Evolutionary conservation across 2,113 vertebrate genomes (phyloP), one percentile per base, ranked within the genome.

Genomic region (Pomatostomus ruficeps): DNA sequence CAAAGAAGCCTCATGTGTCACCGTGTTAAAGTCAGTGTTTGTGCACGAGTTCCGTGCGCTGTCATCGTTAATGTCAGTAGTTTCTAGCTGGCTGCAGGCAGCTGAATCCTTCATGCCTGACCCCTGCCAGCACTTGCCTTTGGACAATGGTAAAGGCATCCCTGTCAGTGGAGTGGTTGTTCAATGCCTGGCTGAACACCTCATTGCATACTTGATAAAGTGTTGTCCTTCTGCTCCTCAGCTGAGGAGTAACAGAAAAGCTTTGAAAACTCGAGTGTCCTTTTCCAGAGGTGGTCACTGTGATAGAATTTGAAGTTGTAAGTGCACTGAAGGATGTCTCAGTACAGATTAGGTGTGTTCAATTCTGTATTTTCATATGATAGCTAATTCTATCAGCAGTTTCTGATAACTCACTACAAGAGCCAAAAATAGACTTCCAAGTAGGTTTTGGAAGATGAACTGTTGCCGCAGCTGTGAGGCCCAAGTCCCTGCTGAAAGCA

Each of bases 31-130:
- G 71, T 23, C 4, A 4, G 9, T 45, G 61, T 79, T 89, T 61
- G 77, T 43, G 63, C 13, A 36, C 0, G 0, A 36, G 22, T 49
- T 73, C 20, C 0, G 2, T 51, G 65, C 3, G 0, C 14, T 29
- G 31, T 52, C 31, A 2, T 81, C 73, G 7, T 62, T 75, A 13
- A 7, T 62, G 15, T 33, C 55, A 18, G 79, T 5, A 26, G 75
- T 54, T 78, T 70, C 40, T 45, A 1, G 35, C 21, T 84, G 71
- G 16, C 42, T 81, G 17, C 18, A 65, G 68, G 70, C 66, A 65
- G 1, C 65, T 84, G 83, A 88, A 20, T 65, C 25, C 57, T 79
- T 66, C 7, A 0, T 42, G 68, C 65, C 29, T 91, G 45, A 77
- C 25, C 48, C 29, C 43, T 86, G 65, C n/a, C 68, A 63, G 72